phyloP scores from a whole-genome alignment of 1,140 invertebrate species.

The Ceratina japonica region DNA sequence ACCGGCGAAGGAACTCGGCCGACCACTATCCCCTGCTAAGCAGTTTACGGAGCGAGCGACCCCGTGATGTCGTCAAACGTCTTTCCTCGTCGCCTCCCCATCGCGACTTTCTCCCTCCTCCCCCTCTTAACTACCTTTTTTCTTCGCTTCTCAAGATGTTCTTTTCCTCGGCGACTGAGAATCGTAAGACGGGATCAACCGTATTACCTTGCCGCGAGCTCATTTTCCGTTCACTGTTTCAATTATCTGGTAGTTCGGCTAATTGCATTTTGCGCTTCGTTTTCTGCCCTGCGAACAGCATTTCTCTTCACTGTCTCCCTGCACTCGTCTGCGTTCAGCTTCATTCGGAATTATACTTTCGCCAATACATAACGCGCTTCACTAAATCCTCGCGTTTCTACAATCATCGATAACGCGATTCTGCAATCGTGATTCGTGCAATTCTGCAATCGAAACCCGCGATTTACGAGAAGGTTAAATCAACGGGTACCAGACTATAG shows the following conservation, averaged over 20 bases:
- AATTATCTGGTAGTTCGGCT: conserved; percentile 39
- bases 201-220: conserved; percentile 42
- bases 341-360: background rate
- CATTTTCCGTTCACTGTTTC: conserved; percentile 46
- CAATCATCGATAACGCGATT: too few relatives aligned
- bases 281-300: conserved; percentile 4
- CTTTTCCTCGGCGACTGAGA: conserved; percentile 27
- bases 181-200: conserved; percentile 51
- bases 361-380: background rate
- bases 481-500: too few relatives aligned
- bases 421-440: too few relatives aligned
- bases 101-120: conserved; percentile 10
- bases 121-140: background rate
- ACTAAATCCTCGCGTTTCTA: too few relatives aligned
- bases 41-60: conserved; percentile 57
- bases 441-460: too few relatives aligned
- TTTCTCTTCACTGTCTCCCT: too few relatives aligned
- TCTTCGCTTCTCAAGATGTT: conserved; percentile 20
- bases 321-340: background rate
- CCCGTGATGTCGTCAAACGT: conserved; percentile 52
- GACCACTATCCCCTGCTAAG: conserved; percentile 58
- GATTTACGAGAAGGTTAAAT: too few relatives aligned
- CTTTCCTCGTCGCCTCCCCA: conserved; percentile 20
- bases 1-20: conserved; percentile 47
- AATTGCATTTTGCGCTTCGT: conserved; percentile 42